Percentiles rank a stretch among this genome's conserved stretches.
These are phyloP conservation scores for Schizopygopsis pylzovi DNA, from an alignment of 2,797 vertebrate genomes.

Conservation along the genomic window DNA sequence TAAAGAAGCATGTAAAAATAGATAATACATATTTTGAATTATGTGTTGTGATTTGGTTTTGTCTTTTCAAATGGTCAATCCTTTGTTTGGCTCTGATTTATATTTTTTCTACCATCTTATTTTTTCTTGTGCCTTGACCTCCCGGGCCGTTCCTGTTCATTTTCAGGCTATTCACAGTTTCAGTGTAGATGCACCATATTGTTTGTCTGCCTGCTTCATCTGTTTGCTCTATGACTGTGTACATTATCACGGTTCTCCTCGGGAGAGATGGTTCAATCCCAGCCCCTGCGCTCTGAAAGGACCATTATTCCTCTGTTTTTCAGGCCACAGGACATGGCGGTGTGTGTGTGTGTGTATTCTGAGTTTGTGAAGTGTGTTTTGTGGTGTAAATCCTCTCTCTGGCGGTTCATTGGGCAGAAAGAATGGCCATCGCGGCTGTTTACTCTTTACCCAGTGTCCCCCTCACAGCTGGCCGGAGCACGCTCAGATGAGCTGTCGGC, in stretches of 20 bases:
- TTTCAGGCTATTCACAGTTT: conserved; percentile 48
- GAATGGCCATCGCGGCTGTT: conserved; percentile 86
- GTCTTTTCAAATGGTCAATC: not conserved
- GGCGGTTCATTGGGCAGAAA: conserved; percentile 84
- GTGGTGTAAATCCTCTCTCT: conserved; percentile 86
- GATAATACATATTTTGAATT: not conserved
- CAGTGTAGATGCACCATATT: conserved; percentile 1
- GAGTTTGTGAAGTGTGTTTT: conserved; percentile 80
- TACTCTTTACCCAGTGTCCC: conserved; percentile 86
- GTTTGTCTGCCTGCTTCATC: not conserved
- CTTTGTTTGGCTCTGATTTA: not conserved
- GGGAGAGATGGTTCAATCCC: conserved; percentile 30
- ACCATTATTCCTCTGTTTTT: conserved; percentile 63
- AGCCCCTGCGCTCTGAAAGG: conserved; percentile 30
- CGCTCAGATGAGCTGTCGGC: conserved; percentile 82
- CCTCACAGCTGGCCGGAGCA: conserved; percentile 78
- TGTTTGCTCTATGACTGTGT: conserved; percentile 42
- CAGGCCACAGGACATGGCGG: conserved; percentile 62
- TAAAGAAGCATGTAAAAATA: not conserved
- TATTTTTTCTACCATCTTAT: not conserved
- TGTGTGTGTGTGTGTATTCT: conserved; percentile 62
- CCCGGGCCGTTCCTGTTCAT: conserved; percentile 35
- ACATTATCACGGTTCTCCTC: conserved; percentile 29
- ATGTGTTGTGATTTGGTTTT: not conserved
- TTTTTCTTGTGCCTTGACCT: conserved; percentile 13